Evolutionary conservation across 1,140 invertebrate genomes (phyloP).

Genomic region (Pomacea maculata): DNA sequence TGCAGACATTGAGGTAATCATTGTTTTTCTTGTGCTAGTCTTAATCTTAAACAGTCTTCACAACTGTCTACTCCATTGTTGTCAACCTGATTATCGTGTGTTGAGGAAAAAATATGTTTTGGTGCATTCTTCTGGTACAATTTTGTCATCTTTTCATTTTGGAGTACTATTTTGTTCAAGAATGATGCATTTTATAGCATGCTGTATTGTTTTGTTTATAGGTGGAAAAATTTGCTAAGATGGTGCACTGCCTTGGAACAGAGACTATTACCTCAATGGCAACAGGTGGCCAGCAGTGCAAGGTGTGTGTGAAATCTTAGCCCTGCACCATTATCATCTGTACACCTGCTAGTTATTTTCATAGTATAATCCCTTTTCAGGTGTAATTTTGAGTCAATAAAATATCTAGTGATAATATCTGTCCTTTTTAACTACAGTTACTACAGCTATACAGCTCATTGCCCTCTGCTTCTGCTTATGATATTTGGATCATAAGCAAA

Average conservation of each 20-base stretch:
- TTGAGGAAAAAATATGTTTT: not conserved
- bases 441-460: not conserved
- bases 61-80: not conserved
- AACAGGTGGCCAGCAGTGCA: slow-evolving; percentile 42
- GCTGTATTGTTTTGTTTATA: slow-evolving; percentile 20
- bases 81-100: not conserved
- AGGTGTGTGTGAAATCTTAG: slow-evolving; percentile 37
- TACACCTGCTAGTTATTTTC: not conserved
- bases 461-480: not conserved
- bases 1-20: slow-evolving; percentile 47
- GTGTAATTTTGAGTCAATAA: not conserved
- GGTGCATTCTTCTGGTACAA: not conserved
- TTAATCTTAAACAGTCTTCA: too few relatives aligned
- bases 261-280: slow-evolving; percentile 52
- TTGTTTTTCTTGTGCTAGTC: not conserved
- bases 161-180: not conserved
- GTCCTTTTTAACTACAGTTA: not conserved
- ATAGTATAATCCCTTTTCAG: not conserved
- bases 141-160: not conserved
- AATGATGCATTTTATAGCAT: not conserved
- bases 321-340: not conserved
- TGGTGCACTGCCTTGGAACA: slow-evolving; percentile 46
- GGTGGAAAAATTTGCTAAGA: slow-evolving; percentile 48
- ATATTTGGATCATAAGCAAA: not conserved
- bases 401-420: not conserved